These are phyloP conservation scores for Saimiri boliviensis DNA, from an alignment of 2,113 vertebrate species.

Conservation along the genomic window DNA sequence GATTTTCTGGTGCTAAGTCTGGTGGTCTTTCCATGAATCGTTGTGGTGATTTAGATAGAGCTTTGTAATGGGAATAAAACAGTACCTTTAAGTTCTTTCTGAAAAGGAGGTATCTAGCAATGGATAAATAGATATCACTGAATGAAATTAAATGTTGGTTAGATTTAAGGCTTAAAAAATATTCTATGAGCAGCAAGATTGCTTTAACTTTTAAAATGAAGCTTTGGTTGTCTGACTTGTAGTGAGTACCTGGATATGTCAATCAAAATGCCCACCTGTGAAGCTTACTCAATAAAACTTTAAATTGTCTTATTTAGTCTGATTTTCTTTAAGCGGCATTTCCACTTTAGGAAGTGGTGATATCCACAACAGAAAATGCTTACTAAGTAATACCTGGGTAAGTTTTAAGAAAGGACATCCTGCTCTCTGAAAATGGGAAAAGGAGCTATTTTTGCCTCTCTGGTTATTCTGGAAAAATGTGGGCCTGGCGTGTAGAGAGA, in stretches of 20 bases:
- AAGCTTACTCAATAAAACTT: constrained; percentile 30
- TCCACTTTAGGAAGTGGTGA: background rate
- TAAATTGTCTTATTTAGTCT: background rate
- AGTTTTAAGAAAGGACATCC: constrained; percentile 16
- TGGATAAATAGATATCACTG: background rate
- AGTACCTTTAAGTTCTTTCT: background rate
- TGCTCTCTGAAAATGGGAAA: background rate
- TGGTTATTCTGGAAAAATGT: background rate
- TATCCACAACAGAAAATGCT: background rate
- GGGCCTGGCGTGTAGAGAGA: background rate
- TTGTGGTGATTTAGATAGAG: background rate
- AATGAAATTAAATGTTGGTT: background rate
- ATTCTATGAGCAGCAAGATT: background rate
- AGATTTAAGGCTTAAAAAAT: background rate
- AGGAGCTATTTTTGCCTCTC: background rate
- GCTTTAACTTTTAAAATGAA: constrained; percentile 26
- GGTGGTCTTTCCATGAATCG: background rate
- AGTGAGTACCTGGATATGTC: background rate
- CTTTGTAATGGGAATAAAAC: constrained; percentile 14
- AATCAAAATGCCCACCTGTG: constrained; percentile 11
- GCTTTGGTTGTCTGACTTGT: constrained; percentile 8
- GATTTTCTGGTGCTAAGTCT: background rate
- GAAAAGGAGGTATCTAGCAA: background rate
- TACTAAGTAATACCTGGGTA: background rate
- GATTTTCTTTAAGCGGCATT: constrained; percentile 24